A percentile compares a stretch with the other conserved stretches of the same genome.
Conservation (phyloP, 2,888 invertebrate genomes). For the Aphodius sticticus region DNA sequence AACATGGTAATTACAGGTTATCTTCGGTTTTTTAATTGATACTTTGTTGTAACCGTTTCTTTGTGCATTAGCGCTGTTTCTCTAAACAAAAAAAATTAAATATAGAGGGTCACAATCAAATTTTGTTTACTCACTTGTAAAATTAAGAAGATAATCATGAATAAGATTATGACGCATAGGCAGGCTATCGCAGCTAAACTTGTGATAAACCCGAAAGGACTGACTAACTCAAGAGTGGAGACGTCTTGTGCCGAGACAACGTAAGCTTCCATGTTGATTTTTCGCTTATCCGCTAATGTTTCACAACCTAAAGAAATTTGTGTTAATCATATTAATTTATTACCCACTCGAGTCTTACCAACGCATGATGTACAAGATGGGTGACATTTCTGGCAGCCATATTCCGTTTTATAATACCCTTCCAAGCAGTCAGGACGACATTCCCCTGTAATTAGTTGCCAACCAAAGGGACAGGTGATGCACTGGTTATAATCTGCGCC, state of each 20-base stretch:
- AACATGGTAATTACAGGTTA: constrained; percentile 61
- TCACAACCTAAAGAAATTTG: constrained; percentile 55
- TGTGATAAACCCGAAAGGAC: constrained; percentile 70
- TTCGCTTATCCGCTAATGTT: constrained; percentile 57
- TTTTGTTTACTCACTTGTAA: constrained; percentile 69
- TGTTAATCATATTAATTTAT: neutral
- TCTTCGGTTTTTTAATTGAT: constrained; percentile 61
- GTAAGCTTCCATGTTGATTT: constrained; percentile 59
- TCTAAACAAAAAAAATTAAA: constrained; percentile 46
- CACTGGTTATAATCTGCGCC: constrained; percentile 87
- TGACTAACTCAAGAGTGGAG: constrained; percentile 57
- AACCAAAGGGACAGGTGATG: constrained; percentile 80
- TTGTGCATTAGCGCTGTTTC: constrained; percentile 54
- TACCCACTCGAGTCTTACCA: constrained; percentile 62
- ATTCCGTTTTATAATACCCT: constrained; percentile 83
- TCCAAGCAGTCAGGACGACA: constrained; percentile 88
- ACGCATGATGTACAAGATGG: constrained; percentile 88
- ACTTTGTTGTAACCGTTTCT: constrained; percentile 59
- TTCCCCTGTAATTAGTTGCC: constrained; percentile 84
- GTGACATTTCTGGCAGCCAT: constrained; percentile 88
- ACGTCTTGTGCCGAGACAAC: constrained; percentile 58
- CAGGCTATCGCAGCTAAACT: constrained; percentile 74
- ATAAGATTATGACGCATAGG: constrained; percentile 74
- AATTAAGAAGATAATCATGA: constrained; percentile 73
- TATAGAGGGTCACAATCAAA: neutral